These are phyloP conservation scores for Microplitis deprimator DNA, from an alignment of 2,888 invertebrate species.

Conservation along the genomic window DNA sequence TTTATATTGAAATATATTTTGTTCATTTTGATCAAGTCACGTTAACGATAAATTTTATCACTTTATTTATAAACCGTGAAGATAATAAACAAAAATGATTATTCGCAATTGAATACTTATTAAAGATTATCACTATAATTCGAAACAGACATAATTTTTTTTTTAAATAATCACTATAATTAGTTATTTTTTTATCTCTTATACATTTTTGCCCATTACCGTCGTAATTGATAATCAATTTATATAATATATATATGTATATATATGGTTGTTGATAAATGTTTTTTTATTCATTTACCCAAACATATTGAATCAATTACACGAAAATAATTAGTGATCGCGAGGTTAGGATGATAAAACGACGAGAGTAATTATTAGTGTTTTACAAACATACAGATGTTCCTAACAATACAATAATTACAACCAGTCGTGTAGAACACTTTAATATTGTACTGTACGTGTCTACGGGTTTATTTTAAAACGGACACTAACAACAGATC, in stretches of 20 bases:
- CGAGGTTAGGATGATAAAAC: neutral
- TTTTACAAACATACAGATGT: neutral
- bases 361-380: neutral
- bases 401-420: neutral
- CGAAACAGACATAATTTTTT: neutral
- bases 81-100: neutral
- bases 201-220: too few relatives aligned
- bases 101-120: neutral
- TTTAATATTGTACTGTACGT: neutral
- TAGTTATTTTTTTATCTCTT: too few relatives aligned
- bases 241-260: too few relatives aligned
- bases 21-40: neutral
- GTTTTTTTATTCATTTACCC: neutral
- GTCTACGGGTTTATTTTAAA: neutral
- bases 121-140: neutral
- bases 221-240: too few relatives aligned
- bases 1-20: neutral
- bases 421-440: constrained; percentile 5
- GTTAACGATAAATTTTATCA: neutral
- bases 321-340: neutral
- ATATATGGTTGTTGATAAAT: neutral
- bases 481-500: neutral
- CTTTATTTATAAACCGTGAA: neutral
- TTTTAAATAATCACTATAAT: too few relatives aligned
- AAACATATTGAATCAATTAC: neutral